A percentile compares a stretch with the other conserved stretches of the same genome.
Evolutionary conservation across 1,140 invertebrate species (phyloP).

Genomic region (Piezodorus guildinii): DNA sequence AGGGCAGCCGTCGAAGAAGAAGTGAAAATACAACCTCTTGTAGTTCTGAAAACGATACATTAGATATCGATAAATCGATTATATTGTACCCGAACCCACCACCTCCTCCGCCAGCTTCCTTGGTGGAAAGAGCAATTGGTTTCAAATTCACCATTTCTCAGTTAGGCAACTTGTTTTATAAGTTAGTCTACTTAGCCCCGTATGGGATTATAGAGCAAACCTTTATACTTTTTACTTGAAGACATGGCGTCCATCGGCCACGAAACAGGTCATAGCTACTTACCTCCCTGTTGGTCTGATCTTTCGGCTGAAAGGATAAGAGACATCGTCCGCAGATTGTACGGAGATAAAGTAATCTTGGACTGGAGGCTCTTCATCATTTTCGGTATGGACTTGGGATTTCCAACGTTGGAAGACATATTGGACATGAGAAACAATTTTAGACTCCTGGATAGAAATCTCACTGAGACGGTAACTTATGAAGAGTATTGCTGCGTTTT

Average conservation of each 20-base stretch:
- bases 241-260: slow-evolving; percentile 36
- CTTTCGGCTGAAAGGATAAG: slow-evolving; percentile 37
- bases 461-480: slow-evolving; percentile 34
- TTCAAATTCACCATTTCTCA: slow-evolving; percentile 40
- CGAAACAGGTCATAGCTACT: slow-evolving; percentile 34
- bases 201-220: slow-evolving; percentile 34
- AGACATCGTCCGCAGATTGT: slow-evolving; percentile 37
- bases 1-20: slow-evolving; percentile 43
- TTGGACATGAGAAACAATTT: slow-evolving; percentile 37
- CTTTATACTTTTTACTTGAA: slow-evolving; percentile 6
- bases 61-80: slow-evolving; percentile 31
- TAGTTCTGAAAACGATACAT: slow-evolving; percentile 37
- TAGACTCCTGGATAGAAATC: slow-evolving; percentile 35
- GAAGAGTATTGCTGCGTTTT: slow-evolving; percentile 33
- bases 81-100: slow-evolving; percentile 19
- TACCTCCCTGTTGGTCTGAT: slow-evolving; percentile 40
- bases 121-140: slow-evolving; percentile 30
- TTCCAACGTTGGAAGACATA: slow-evolving; percentile 40
- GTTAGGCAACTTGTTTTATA: slow-evolving; percentile 36
- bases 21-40: slow-evolving; percentile 34
- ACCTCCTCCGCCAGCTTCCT: slow-evolving; percentile 12
- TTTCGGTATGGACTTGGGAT: slow-evolving; percentile 40
- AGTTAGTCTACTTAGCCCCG: slow-evolving; percentile 41
- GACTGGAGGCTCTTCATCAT: slow-evolving; percentile 51
- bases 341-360: slow-evolving; percentile 38